Evolutionary conservation across 2,888 invertebrate species (phyloP).

Genomic region (Rhagonycha fulva): DNA sequence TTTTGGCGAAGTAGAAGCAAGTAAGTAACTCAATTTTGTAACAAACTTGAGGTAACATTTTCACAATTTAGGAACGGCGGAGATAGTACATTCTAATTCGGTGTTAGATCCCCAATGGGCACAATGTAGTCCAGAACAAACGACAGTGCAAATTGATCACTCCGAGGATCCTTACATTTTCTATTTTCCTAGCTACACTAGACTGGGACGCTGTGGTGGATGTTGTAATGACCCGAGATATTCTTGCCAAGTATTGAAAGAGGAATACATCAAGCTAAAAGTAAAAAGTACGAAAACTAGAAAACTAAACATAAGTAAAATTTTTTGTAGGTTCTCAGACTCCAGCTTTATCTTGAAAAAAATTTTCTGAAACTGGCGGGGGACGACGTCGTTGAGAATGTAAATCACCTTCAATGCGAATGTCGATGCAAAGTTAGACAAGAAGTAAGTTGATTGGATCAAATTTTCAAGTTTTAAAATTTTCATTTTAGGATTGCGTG

Average conservation of each 20-base stretch:
- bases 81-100: too few relatives aligned
- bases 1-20: constrained; percentile 47
- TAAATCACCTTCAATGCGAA: constrained; percentile 64
- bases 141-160: constrained; percentile 52
- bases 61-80: constrained; percentile 40
- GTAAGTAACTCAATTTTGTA: constrained; percentile 37
- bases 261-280: constrained; percentile 59
- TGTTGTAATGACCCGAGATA: constrained; percentile 67
- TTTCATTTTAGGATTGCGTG: constrained; percentile 57
- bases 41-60: neutral
- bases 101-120: constrained; percentile 50
- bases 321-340: constrained; percentile 55
- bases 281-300: constrained; percentile 49
- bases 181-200: constrained; percentile 69
- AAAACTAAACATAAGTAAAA: neutral
- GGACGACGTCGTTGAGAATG: constrained; percentile 62
- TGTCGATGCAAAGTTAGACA: constrained; percentile 64
- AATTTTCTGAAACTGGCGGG: too few relatives aligned
- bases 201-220: constrained; percentile 71
- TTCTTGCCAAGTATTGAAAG: constrained; percentile 66
- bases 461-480: neutral
- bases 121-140: constrained; percentile 53
- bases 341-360: constrained; percentile 54
- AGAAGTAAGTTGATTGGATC: constrained; percentile 52
- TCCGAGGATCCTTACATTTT: constrained; percentile 57